phyloP scores from a whole-genome alignment of 1,140 invertebrate genomes.

The Bombus confusus region DNA sequence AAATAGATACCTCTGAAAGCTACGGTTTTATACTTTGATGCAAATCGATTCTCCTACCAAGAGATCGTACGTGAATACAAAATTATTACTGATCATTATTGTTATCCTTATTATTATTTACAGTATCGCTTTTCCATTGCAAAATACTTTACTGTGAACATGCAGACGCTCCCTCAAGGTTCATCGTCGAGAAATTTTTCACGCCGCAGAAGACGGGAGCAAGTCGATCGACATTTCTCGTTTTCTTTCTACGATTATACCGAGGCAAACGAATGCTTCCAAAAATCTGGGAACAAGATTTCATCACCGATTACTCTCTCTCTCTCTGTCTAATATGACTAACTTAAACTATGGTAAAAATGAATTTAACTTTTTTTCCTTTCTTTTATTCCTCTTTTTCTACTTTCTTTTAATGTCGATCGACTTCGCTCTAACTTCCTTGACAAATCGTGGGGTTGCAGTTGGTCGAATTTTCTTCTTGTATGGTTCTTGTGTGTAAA shows the following conservation, averaged over 20 bases:
- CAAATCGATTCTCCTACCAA: slow-evolving; percentile 38
- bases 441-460: slow-evolving; percentile 53
- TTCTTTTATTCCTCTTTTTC: too few species aligned
- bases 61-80: slow-evolving; percentile 18
- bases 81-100: background rate
- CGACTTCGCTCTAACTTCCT: slow-evolving; percentile 55
- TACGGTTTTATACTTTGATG: slow-evolving; percentile 36
- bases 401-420: slow-evolving; percentile 24
- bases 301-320: background rate
- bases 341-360: background rate
- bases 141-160: slow-evolving; percentile 48
- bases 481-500: background rate
- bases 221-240: slow-evolving; percentile 36
- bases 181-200: slow-evolving; percentile 18
- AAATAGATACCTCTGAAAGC: background rate
- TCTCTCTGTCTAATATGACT: too few species aligned
- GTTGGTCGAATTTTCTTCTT: slow-evolving; percentile 49
- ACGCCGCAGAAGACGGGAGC: background rate
- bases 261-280: background rate
- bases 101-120: slow-evolving; percentile 13
- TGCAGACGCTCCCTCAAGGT: slow-evolving; percentile 34
- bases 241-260: background rate
- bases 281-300: slow-evolving; percentile 25
- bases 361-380: background rate
- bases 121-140: background rate